Conservation (phyloP, 2,888 invertebrate species). For the Masnerella sp. region DNA sequence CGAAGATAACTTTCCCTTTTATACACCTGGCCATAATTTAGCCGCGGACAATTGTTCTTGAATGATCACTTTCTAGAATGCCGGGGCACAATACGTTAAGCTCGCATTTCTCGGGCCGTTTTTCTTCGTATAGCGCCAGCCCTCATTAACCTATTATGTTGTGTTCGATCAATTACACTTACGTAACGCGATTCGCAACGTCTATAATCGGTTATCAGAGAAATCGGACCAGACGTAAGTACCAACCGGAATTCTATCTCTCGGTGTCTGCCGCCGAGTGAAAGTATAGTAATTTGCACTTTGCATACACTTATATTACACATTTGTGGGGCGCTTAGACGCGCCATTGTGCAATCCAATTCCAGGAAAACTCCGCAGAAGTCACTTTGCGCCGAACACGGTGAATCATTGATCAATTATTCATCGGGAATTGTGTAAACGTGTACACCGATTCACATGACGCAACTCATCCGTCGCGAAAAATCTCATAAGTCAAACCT, state of each 20-base stretch:
- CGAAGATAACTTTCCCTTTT: slow-evolving; percentile 46
- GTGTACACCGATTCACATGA: slow-evolving; percentile 19
- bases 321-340: slow-evolving; percentile 49
- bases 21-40: slow-evolving; percentile 28
- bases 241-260: slow-evolving; percentile 59
- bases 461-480: slow-evolving; percentile 34
- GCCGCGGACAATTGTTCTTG: slow-evolving; percentile 40
- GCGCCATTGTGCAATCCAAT: slow-evolving; percentile 44
- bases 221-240: slow-evolving; percentile 55
- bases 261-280: slow-evolving; percentile 49
- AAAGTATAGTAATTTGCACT: slow-evolving; percentile 61
- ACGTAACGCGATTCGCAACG: slow-evolving; percentile 49
- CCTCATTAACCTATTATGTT: slow-evolving; percentile 56
- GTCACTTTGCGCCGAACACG: slow-evolving; percentile 23
- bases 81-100: slow-evolving; percentile 9
- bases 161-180: slow-evolving; percentile 55
- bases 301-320: slow-evolving; percentile 57
- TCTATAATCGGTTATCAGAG: slow-evolving; percentile 60
- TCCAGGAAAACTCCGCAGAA: slow-evolving; percentile 38
- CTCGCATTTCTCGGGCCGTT: slow-evolving; percentile 9
- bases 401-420: slow-evolving; percentile 56
- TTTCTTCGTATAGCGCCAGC: slow-evolving; percentile 14
- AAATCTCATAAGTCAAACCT: no score
- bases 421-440: slow-evolving; percentile 40
- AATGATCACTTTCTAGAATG: slow-evolving; percentile 37